Base-by-base conservation (phyloP, 1,140 invertebrate genomes). In the Rhopalosiphum maidis region DNA sequence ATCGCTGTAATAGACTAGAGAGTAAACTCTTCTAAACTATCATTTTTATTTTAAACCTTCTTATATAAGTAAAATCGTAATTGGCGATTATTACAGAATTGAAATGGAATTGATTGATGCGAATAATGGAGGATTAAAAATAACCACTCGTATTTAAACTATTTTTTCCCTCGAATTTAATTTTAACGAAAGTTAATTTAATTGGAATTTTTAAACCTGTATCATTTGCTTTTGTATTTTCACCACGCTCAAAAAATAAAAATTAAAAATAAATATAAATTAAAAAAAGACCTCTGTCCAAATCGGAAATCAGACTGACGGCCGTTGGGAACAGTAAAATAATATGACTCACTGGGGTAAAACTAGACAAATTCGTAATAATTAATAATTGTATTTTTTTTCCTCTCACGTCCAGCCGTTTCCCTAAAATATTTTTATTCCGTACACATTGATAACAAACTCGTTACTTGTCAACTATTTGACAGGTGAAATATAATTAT, bases 401-500 rank as follows among this genome's bases (percentile, higher is more conserved):
- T 89, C 9, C 48, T 54, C 35, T 89, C 46, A 21, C 46, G 18
- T 51, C 25, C 7, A 41, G 48, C 21, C n/a, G 7, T 23, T 48
- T 23, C 35, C 23, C 35, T 37, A 55, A 55, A 55, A 89, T 89
- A 55, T 55, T 89, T 89, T 55, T 89, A 89, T 89, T 89, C 51
- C 9, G 23, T 54, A 89, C 35, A 15, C 77, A 48, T 82, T 83
- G 91, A 82, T 83, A 92, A 92, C 77, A n/a, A 92, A 85, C 77
- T 54, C 43, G 46, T 92, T 83, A 92, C 77, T 92, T 92, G 91
- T 85, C 91, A 83, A 48, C 77, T 22, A 25, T 41, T 85, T 92
- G 91, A 92, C 91, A 92, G 43, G n/a, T 35, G 2, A n/a, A 92
- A 92, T 54, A 92, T 23, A 48, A 23, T 51, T 82, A 48, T 82